Base-by-base conservation (phyloP, 2,797 vertebrate genomes). In the Moxostoma hubbsi region DNA sequence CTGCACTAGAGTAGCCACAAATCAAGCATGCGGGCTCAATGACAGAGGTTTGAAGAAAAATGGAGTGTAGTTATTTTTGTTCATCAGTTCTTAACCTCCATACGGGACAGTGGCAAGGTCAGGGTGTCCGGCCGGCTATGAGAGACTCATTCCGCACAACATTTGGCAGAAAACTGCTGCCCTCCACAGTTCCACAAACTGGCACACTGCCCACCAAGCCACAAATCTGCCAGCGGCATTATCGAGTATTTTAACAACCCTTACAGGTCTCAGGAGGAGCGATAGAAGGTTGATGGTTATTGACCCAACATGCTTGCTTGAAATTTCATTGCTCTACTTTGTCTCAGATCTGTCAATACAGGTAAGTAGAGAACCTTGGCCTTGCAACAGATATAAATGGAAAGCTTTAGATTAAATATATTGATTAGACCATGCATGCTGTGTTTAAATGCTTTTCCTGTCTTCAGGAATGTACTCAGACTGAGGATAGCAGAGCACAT, bases 151-250 rank as follows among this genome's bases (percentile, higher is more conserved):
- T 87, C 82, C 70, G 65, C 82, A 71, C 70, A 82, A 79, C 83
- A 86, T 87, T 82, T 75, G 85, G 57, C 18, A 82, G 82, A 84
- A 89, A 80, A 87, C 83, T 84, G 85, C 83, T 81, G 85, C 77
- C 69, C 80, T 69, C 70, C 57, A 50, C 81, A 70, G 83, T 75
- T 79, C 85, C 76, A 77, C 77, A 83, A 75, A 86, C 55, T 62
- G 53, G 46, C 77, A 61, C 59, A 65, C 75, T 53, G 67, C 74
- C 82, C 54, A 66, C 73, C 57, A 67, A 58, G 80, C 74, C 66
- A 75, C 82, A 87, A 83, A 86, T 85, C 74, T 68, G 61, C 71
- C 62, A 50, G 79, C 67, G 57, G 76, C 86, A 81, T 59, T 86
- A 71, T 68, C 73, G 75, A 65, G 63, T 15, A 67, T 86, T 86